Conservation (phyloP, 2,113 vertebrate genomes). For the Gymnogyps californianus region DNA sequence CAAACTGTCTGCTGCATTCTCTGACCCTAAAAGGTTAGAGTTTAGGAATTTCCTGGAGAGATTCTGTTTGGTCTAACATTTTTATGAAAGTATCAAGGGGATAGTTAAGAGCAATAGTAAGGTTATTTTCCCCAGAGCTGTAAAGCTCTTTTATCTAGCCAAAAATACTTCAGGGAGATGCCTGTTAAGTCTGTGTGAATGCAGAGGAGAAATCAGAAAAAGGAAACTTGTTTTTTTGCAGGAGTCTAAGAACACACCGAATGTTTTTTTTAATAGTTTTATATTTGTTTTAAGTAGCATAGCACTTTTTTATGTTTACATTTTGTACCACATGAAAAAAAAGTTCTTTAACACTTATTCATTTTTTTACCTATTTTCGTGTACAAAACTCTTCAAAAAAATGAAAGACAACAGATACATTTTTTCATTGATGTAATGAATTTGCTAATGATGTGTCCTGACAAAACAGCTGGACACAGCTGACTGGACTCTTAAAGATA, state of each 20-base stretch:
- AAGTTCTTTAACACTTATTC: neutral
- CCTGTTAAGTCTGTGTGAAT: neutral
- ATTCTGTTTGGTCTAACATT: conserved; percentile 75
- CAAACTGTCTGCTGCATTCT: conserved; percentile 69
- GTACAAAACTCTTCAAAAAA: neutral
- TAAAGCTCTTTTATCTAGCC: conserved; percentile 65
- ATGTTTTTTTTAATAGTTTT: neutral
- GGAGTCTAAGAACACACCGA: neutral
- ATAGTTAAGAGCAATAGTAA: conserved; percentile 53
- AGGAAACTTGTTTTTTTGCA: neutral
- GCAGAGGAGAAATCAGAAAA: neutral
- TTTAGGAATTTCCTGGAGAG: conserved; percentile 78
- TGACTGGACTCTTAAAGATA: neutral
- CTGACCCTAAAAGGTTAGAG: conserved; percentile 78
- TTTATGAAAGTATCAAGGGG: conserved; percentile 70
- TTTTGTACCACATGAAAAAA: neutral
- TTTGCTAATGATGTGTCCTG: neutral
- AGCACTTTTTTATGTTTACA: neutral
- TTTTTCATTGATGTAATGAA: neutral
- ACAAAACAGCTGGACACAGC: conserved; percentile 35
- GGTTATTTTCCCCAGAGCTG: conserved; percentile 54
- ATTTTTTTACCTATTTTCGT: neutral
- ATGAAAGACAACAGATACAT: neutral
- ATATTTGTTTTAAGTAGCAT: neutral
- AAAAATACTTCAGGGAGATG: conserved; percentile 49